Evolutionary conservation across 2,888 invertebrate species (phyloP).

Genomic region (Lypha dubia): DNA sequence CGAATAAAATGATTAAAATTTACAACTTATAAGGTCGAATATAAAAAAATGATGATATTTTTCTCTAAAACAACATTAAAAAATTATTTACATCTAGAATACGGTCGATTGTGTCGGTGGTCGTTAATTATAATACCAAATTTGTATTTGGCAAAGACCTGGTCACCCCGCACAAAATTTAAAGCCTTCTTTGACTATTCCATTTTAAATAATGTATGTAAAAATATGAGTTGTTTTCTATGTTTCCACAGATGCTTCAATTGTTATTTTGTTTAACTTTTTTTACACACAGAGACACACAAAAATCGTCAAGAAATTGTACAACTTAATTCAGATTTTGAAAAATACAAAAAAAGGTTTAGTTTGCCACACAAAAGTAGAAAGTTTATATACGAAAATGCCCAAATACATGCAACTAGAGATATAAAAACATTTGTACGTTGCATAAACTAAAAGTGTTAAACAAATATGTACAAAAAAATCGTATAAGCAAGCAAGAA

Average conservation of each 20-base stretch:
- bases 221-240: conserved; percentile 47
- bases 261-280: conserved; percentile 63
- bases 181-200: conserved; percentile 17
- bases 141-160: neutral
- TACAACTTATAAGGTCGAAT: too few species aligned
- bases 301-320: neutral
- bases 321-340: conserved; percentile 11
- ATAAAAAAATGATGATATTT: too few species aligned
- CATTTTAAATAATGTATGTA: conserved; percentile 18
- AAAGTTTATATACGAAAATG: neutral
- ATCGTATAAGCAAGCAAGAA: neutral
- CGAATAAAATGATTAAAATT: too few species aligned
- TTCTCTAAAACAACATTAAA: too few species aligned
- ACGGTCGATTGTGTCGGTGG: too few species aligned
- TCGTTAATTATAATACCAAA: too few species aligned
- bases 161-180: conserved; percentile 31
- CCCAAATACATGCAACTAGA: neutral
- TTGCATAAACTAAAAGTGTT: neutral
- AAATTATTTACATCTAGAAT: too few species aligned
- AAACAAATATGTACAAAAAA: neutral
- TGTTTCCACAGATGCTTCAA: conserved; percentile 67
- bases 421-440: conserved; percentile 5
- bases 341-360: conserved; percentile 20
- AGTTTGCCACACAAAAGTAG: conserved; percentile 8
- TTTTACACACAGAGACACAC: conserved; percentile 6